Conservation (phyloP, 2,113 vertebrate species). For the Okapia johnstoni region DNA sequence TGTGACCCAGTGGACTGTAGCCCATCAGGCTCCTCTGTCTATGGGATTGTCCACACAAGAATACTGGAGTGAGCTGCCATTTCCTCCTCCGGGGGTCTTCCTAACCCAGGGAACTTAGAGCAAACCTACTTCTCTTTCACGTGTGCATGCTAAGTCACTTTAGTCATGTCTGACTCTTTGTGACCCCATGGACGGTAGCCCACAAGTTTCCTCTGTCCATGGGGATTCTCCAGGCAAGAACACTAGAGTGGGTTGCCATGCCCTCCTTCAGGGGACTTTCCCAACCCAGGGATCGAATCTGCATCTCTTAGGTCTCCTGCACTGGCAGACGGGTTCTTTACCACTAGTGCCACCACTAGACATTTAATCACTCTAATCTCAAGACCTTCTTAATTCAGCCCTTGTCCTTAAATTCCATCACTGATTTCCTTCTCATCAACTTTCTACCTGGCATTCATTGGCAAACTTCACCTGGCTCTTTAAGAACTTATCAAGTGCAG, state of each 20-base stretch:
- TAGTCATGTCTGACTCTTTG: background rate
- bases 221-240: background rate
- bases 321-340: background rate
- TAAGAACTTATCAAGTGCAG: background rate
- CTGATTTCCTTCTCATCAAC: background rate
- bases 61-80: background rate
- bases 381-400: background rate
- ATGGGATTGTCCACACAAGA: background rate
- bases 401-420: background rate
- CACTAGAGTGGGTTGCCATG: background rate
- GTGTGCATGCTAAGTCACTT: background rate
- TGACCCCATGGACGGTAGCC: background rate
- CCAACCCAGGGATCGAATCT: background rate
- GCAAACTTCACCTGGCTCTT: background rate
- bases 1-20: background rate
- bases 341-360: background rate
- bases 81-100: background rate
- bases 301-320: background rate
- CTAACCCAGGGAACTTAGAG: background rate
- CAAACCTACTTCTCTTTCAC: conserved; percentile 19
- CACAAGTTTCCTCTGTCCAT: background rate
- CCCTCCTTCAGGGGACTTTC: background rate
- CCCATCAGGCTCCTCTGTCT: background rate
- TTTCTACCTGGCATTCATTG: background rate
- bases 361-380: background rate